These are phyloP conservation scores for Meghimatium bilineatum DNA, from an alignment of 2,888 invertebrate genomes.

Conservation along the genomic window DNA sequence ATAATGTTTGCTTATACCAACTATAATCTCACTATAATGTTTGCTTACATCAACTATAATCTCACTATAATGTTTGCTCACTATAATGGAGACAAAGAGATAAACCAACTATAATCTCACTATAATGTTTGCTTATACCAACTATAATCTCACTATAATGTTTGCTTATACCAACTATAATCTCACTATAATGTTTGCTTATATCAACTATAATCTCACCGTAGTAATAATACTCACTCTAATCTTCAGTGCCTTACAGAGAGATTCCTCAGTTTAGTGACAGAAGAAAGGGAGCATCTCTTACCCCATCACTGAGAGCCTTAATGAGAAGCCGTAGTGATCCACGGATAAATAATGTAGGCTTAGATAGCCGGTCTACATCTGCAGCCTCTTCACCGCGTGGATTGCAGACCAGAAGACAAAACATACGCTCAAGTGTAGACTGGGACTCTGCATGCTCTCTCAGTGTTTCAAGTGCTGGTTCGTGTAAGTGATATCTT, in stretches of 20 bases:
- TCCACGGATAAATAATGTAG: conserved; percentile 78
- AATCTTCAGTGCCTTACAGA: conserved; percentile 93
- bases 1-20: too few relatives aligned
- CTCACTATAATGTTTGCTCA: too few relatives aligned
- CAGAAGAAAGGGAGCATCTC: conserved; percentile 81
- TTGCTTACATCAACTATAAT: too few relatives aligned
- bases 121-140: too few relatives aligned
- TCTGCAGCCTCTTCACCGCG: conserved; percentile 21
- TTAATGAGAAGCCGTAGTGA: conserved; percentile 79
- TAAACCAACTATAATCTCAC: too few relatives aligned
- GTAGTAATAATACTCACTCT: too few relatives aligned
- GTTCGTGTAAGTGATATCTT: conserved; percentile 60
- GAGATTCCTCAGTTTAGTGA: conserved; percentile 98
- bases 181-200: too few relatives aligned
- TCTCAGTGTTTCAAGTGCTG: conserved; percentile 72
- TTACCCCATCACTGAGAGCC: conserved; percentile 69
- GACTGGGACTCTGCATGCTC: conserved; percentile 67
- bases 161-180: too few relatives aligned
- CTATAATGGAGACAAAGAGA: too few relatives aligned
- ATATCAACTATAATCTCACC: too few relatives aligned
- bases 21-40: too few relatives aligned
- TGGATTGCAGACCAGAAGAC: neutral
- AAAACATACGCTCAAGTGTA: neutral
- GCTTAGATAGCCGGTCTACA: conserved; percentile 50
- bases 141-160: too few relatives aligned